Conservation (phyloP, 2,888 invertebrate species). For the Cryptus viduatorius region DNA sequence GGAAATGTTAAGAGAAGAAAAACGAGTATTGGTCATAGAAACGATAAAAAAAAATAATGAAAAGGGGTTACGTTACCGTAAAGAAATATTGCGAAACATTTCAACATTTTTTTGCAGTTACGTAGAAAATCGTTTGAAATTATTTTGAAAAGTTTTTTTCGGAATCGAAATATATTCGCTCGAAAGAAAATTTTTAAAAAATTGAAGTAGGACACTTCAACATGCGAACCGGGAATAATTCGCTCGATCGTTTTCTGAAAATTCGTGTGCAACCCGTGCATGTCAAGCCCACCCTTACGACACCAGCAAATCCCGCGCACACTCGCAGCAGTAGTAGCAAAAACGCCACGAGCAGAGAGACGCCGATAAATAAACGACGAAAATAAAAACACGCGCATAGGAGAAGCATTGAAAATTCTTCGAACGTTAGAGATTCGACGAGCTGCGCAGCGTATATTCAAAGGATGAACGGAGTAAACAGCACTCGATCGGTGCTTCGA, state of each 20-base stretch:
- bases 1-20: neutral
- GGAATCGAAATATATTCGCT: neutral
- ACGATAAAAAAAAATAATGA: neutral
- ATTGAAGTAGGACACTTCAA: neutral
- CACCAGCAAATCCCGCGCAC: neutral
- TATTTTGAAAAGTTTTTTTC: neutral
- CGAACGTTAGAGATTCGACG: neutral
- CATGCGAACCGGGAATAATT: neutral
- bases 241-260: neutral
- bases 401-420: constrained; percentile 41
- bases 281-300: neutral
- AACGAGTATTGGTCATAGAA: neutral
- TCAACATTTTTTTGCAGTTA: too few relatives aligned
- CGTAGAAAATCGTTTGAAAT: neutral
- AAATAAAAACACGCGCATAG: neutral
- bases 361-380: neutral
- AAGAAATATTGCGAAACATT: too few relatives aligned
- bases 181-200: neutral
- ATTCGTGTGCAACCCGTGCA: neutral
- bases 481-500: constrained; percentile 42
- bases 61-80: too few relatives aligned
- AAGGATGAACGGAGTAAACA: constrained; percentile 48
- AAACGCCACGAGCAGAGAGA: neutral
- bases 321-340: neutral
- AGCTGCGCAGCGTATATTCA: constrained; percentile 24